A percentile compares a stretch with the other conserved stretches of the same genome.
phyloP scores from a whole-genome alignment of 2,113 vertebrate species.

The Dasyornis broadbenti region DNA sequence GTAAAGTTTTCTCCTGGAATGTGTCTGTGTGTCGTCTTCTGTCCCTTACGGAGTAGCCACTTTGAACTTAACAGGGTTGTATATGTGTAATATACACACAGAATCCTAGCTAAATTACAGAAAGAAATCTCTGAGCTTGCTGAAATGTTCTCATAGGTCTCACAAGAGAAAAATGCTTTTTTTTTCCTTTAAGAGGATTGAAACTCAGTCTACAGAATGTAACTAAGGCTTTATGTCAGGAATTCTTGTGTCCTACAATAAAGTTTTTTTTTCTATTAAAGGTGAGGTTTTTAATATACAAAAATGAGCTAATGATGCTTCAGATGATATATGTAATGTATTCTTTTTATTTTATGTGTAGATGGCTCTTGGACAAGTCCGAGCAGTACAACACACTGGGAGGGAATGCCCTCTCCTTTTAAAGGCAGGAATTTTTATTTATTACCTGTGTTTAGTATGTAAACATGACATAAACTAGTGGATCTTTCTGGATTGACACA shows the following conservation, averaged over 20 bases:
- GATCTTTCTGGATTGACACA: conserved; percentile 77
- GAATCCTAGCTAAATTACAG: neutral
- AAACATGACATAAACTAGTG: conserved; percentile 80
- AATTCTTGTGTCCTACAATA: conserved; percentile 66
- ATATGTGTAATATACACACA: neutral
- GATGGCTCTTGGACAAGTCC: conserved; percentile 87
- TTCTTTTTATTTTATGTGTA: conserved; percentile 88
- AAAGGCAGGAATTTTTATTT: conserved; percentile 87
- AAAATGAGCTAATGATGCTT: conserved; percentile 83
- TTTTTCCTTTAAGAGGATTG: conserved; percentile 54
- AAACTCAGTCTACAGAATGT: conserved; percentile 68
- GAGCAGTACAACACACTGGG: conserved; percentile 85
- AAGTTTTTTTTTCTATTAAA: conserved; percentile 68
- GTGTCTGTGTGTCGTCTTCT: conserved; percentile 7
- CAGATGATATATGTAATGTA: conserved; percentile 83
- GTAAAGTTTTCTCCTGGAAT: conserved; percentile 27
- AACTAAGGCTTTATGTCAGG: conserved; percentile 67
- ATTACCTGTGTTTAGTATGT: conserved; percentile 85
- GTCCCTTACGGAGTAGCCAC: neutral
- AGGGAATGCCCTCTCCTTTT: conserved; percentile 86
- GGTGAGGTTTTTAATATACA: conserved; percentile 77
- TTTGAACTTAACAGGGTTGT: conserved; percentile 52
- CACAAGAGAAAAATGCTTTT: conserved; percentile 45
- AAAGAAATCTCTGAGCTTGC: conserved; percentile 42
- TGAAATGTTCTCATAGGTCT: conserved; percentile 56